Conservation (phyloP, 2,797 vertebrate genomes). For the Petrocephalus sullivani region DNA sequence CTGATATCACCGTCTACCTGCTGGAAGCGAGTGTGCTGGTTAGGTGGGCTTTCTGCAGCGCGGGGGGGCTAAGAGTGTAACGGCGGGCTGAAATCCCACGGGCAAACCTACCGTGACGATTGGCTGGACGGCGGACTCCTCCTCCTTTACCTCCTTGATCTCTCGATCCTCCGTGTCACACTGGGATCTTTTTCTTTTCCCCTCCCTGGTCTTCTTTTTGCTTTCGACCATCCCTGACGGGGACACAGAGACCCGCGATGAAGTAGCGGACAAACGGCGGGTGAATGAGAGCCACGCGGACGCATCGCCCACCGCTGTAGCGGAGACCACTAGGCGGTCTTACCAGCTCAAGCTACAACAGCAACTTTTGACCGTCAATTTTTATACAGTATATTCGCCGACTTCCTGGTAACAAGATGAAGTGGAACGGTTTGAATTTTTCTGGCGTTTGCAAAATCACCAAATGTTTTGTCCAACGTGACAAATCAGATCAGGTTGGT, state of each 20-base stretch:
- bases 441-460: not conserved
- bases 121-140: slow-evolving; percentile 40
- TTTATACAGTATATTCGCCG: not conserved
- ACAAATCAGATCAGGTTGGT: not conserved
- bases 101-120: slow-evolving; percentile 43
- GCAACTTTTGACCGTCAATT: not conserved
- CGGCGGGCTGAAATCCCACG: not conserved
- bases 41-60: not conserved
- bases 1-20: slow-evolving; percentile 19
- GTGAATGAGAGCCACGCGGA: not conserved
- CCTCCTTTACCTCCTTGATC: slow-evolving; percentile 49
- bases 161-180: slow-evolving; percentile 27
- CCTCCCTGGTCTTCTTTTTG: slow-evolving; percentile 37
- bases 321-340: not conserved
- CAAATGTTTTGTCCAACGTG: not conserved
- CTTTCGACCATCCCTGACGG: slow-evolving; percentile 40
- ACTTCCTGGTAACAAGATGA: not conserved
- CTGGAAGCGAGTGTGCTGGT: slow-evolving; percentile 10
- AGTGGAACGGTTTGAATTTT: not conserved
- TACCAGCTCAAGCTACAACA: not conserved
- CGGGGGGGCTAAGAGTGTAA: not conserved
- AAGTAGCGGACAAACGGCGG: not conserved
- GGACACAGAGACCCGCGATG: not conserved
- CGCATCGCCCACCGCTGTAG: not conserved
- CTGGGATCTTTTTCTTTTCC: slow-evolving; percentile 40